Evolutionary conservation across 2,113 vertebrate genomes (phyloP).

Genomic region (Alaudala cheleensis): DNA sequence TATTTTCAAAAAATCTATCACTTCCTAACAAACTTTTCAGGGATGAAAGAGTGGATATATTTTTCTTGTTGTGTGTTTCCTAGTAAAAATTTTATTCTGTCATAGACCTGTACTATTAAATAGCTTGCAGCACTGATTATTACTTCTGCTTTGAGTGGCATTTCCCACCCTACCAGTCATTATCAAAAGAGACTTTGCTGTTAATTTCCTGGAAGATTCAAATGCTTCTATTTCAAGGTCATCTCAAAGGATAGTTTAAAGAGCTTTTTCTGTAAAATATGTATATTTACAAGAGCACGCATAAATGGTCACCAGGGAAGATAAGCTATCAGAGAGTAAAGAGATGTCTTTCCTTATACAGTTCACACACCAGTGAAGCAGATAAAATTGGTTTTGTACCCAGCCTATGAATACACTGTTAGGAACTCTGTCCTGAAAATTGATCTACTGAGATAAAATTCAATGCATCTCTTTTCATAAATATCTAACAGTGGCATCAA

Average conservation of each 20-base stretch:
- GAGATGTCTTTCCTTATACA: conserved; percentile 90
- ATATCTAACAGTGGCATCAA: conserved; percentile 70
- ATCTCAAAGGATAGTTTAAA: conserved; percentile 81
- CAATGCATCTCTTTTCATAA: conserved; percentile 76
- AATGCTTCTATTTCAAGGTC: conserved; percentile 85
- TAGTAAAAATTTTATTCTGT: conserved; percentile 46
- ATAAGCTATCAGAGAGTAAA: conserved; percentile 92
- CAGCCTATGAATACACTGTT: conserved; percentile 79
- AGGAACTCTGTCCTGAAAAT: conserved; percentile 80
- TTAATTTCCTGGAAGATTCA: conserved; percentile 85
- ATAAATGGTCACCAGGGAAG: conserved; percentile 93
- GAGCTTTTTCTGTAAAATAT: conserved; percentile 82
- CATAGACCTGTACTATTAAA: conserved; percentile 71
- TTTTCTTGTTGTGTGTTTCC: conserved; percentile 17
- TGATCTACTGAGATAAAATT: conserved; percentile 81
- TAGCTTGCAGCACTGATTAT: conserved; percentile 61
- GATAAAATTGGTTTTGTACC: conserved; percentile 97
- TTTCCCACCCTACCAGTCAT: conserved; percentile 75
- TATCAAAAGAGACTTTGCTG: conserved; percentile 76
- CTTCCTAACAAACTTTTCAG: background rate
- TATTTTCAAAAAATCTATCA: background rate
- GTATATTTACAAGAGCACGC: conserved; percentile 95
- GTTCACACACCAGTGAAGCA: conserved; percentile 96
- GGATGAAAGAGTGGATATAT: background rate
- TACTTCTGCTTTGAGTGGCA: conserved; percentile 77